Conservation (phyloP, 2,888 invertebrate genomes). For the Polydesmus complanatus region DNA sequence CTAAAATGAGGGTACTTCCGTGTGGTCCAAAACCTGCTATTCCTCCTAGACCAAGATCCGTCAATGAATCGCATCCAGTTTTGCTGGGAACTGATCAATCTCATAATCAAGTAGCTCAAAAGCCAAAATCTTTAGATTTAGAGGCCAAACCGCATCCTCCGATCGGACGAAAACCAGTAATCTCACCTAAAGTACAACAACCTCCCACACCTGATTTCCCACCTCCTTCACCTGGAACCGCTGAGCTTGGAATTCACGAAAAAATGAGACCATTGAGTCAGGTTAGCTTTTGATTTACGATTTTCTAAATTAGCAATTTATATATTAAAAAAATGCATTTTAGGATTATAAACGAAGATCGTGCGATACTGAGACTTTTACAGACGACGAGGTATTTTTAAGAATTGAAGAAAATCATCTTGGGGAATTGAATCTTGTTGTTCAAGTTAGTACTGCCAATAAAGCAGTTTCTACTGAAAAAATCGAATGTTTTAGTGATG, state of each 20-base stretch:
- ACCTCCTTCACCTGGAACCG: constrained; percentile 77
- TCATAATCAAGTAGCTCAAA: not conserved
- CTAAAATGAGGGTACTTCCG: not conserved
- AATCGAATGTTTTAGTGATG: constrained; percentile 20
- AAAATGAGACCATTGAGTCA: constrained; percentile 77
- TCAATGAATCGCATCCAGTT: constrained; percentile 28
- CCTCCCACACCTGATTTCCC: constrained; percentile 90
- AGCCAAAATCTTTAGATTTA: constrained; percentile 15
- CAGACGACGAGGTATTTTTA: constrained; percentile 30
- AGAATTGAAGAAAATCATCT: constrained; percentile 7
- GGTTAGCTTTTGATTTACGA: constrained; percentile 38
- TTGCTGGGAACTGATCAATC: constrained; percentile 23
- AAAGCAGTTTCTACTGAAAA: constrained; percentile 66
- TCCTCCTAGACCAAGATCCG: constrained; percentile 33
- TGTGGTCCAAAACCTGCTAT: not conserved
- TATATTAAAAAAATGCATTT: not conserved
- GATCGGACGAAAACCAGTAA: constrained; percentile 43
- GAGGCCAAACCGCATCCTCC: constrained; percentile 35
- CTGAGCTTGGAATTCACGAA: constrained; percentile 76
- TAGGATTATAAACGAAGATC: constrained; percentile 74
- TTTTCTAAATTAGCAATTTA: not conserved
- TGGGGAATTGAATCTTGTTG: not conserved
- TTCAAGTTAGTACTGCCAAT: constrained; percentile 28
- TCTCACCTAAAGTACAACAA: constrained; percentile 78
- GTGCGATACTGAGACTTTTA: constrained; percentile 72